Evolutionary conservation across 2,888 invertebrate species (phyloP).

Genomic region (Eledone cirrhosa): DNA sequence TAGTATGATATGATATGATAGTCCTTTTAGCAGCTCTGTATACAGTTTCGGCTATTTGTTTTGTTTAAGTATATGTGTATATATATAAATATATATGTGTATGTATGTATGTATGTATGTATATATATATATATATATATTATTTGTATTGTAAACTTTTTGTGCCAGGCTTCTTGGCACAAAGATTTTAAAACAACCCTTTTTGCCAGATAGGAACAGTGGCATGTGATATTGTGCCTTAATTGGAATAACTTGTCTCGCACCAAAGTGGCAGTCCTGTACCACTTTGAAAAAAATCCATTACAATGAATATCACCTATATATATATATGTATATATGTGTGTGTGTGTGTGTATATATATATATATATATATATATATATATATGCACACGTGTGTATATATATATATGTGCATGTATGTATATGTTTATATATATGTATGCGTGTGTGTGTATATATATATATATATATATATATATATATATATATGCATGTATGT

Average conservation of each 20-base stretch:
- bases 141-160: conserved; percentile 27
- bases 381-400: neutral
- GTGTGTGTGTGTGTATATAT: neutral
- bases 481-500: neutral
- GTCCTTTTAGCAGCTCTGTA: conserved; percentile 27
- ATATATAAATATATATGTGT: too few species aligned
- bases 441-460: neutral
- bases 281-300: neutral
- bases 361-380: conserved; percentile 12
- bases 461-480: neutral
- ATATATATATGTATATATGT: conserved; percentile 10
- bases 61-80: conserved; percentile 1
- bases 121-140: neutral
- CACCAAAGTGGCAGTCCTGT: conserved; percentile 25
- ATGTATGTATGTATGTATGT: too few species aligned
- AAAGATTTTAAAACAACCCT: conserved; percentile 22
- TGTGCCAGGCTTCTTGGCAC: conserved; percentile 28
- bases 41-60: conserved; percentile 23
- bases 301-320: neutral
- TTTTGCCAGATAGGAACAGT: conserved; percentile 30
- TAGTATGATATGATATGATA: conserved; percentile 21
- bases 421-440: conserved; percentile 12
- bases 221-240: conserved; percentile 31
- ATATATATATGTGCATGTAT: neutral
- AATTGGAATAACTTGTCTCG: conserved; percentile 29